Evolutionary conservation across 1,140 invertebrate genomes (phyloP).

Genomic region (Halesus radiatus): DNA sequence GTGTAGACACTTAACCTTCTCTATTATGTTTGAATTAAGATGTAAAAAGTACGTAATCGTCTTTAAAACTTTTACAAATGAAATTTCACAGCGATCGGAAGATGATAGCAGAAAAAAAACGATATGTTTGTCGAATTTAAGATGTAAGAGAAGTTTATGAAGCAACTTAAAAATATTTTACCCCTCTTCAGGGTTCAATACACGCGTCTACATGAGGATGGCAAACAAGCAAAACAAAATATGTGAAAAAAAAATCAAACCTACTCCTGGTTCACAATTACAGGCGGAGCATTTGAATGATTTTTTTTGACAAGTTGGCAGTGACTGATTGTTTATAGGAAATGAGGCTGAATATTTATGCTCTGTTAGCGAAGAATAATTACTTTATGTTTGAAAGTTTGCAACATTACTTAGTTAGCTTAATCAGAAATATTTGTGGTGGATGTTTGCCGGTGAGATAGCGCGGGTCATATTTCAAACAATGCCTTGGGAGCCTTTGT

Average conservation of each 20-base stretch:
- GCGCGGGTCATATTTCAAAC: constrained; percentile 15
- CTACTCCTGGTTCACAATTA: not conserved
- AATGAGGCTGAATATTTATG: constrained; percentile 6
- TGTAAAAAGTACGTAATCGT: too few relatives aligned
- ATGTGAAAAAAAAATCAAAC: not conserved
- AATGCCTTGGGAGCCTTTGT: not conserved
- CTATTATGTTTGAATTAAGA: too few relatives aligned
- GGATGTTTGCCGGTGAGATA: constrained; percentile 5
- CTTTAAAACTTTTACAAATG: not conserved
- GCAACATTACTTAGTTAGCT: constrained; percentile 29
- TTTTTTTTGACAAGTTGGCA: not conserved
- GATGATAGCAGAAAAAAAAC: not conserved
- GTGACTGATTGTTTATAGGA: not conserved
- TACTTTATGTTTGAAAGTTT: constrained; percentile 8
- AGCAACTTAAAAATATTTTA: not conserved
- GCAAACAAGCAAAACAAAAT: not conserved
- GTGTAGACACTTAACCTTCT: not conserved
- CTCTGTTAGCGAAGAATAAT: constrained; percentile 22
- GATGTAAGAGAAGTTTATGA: not conserved
- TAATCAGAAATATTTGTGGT: constrained; percentile 35
- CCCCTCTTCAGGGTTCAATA: not conserved
- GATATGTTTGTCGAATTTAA: not conserved
- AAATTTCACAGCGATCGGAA: not conserved
- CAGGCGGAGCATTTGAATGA: not conserved
- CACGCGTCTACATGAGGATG: not conserved